Conservation (phyloP, 2,113 vertebrate species). For the Perca fluviatilis region DNA sequence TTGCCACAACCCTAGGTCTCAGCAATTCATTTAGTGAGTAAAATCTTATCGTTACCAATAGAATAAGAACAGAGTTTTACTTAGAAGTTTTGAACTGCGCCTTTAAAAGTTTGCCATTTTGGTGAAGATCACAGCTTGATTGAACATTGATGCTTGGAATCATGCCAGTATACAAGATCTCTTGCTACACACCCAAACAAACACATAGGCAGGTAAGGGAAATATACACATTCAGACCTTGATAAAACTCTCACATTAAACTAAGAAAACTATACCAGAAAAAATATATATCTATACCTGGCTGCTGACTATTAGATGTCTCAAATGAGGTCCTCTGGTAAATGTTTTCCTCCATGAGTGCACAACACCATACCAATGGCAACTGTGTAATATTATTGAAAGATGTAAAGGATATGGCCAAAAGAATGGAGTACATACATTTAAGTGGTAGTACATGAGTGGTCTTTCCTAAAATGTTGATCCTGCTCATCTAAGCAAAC, state of each 20-base stretch:
- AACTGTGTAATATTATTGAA: neutral
- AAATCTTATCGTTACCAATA: neutral
- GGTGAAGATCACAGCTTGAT: slow-evolving; percentile 32
- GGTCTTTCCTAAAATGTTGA: neutral
- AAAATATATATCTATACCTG: neutral
- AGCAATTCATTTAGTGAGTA: neutral
- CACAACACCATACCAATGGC: neutral
- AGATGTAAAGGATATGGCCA: neutral
- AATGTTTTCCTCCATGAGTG: neutral
- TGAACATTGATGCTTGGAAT: slow-evolving; percentile 34
- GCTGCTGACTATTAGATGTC: neutral
- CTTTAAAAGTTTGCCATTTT: slow-evolving; percentile 26
- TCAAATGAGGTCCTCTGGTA: neutral
- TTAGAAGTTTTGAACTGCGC: slow-evolving; percentile 6
- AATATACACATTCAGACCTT: slow-evolving; percentile 19
- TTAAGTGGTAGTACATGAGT: neutral
- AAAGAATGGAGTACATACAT: neutral
- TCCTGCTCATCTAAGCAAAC: neutral
- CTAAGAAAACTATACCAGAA: neutral
- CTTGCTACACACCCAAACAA: slow-evolving; percentile 7
- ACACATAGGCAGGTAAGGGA: neutral
- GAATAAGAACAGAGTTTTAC: neutral
- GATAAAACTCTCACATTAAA: neutral
- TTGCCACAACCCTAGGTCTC: neutral
- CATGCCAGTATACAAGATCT: slow-evolving; percentile 19